Evolutionary conservation across 2,113 vertebrate species (phyloP).

Genomic region (Hypocryptadius cinnamomeus): DNA sequence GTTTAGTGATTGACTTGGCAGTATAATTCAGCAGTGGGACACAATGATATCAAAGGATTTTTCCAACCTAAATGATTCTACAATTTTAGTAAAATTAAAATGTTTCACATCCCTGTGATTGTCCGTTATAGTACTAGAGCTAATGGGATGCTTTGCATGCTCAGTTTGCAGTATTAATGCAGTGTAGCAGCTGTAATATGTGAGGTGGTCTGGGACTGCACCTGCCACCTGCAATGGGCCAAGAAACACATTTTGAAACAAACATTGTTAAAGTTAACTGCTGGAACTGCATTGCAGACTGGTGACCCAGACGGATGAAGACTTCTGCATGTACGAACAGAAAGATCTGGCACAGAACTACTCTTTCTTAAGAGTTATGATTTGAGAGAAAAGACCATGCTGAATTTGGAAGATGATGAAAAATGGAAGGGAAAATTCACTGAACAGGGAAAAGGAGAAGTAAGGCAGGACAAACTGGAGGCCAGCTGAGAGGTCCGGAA

Average conservation of each 20-base stretch:
- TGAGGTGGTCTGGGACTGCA: not conserved
- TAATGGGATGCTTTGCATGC: not conserved
- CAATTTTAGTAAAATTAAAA: not conserved
- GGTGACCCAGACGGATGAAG: not conserved
- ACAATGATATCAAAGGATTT: not conserved
- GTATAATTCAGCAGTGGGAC: not conserved
- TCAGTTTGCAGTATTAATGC: not conserved
- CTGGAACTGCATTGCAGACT: not conserved
- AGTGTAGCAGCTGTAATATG: not conserved
- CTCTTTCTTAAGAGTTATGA: not conserved
- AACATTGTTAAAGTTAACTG: not conserved
- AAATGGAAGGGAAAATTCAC: not conserved
- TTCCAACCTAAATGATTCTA: not conserved
- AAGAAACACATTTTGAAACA: not conserved
- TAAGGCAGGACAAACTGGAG: not conserved
- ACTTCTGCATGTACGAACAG: not conserved
- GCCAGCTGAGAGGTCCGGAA: not conserved
- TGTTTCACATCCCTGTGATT: not conserved
- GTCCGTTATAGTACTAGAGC: not conserved
- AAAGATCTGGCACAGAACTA: not conserved
- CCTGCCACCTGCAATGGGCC: not conserved
- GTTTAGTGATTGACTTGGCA: not conserved
- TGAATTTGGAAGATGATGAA: not conserved
- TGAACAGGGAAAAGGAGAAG: not conserved
- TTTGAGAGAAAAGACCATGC: not conserved